Conservation (phyloP, 2,113 vertebrate species). For the Patagioenas fasciata region DNA sequence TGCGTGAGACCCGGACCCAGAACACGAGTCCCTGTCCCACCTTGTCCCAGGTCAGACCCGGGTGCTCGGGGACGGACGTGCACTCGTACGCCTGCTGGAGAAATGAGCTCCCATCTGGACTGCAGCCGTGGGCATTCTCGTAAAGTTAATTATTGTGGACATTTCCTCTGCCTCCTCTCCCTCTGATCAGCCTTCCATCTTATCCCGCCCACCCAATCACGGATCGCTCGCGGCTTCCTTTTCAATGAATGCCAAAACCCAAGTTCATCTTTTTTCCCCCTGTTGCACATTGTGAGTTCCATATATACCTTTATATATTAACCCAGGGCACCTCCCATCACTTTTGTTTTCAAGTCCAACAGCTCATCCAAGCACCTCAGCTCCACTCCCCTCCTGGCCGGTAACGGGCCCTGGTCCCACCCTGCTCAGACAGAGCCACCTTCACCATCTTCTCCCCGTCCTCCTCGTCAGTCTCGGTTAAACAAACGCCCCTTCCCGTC, state of each 20-base stretch:
- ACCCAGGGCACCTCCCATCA: background rate
- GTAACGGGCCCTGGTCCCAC: background rate
- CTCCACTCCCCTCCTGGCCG: background rate
- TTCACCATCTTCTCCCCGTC: background rate
- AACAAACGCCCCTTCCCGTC: background rate
- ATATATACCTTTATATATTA: background rate
- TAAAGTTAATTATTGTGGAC: background rate
- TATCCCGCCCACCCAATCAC: background rate
- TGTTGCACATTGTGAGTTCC: background rate
- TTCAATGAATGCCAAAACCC: background rate
- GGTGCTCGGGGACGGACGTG: background rate
- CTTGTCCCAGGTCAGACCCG: background rate
- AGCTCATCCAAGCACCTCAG: background rate
- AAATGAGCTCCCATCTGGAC: background rate
- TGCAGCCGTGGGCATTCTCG: background rate
- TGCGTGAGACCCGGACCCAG: too few relatives aligned
- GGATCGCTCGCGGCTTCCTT: background rate
- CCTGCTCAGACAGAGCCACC: accelerated
- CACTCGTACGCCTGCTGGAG: background rate
- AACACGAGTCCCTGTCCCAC: too few relatives aligned
- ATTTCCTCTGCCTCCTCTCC: background rate
- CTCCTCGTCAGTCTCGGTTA: background rate
- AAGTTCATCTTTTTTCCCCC: background rate
- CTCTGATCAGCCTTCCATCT: background rate
- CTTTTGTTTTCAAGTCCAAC: background rate